phyloP scores from a whole-genome alignment of 2,113 vertebrate species.

The Mixornis gularis region DNA sequence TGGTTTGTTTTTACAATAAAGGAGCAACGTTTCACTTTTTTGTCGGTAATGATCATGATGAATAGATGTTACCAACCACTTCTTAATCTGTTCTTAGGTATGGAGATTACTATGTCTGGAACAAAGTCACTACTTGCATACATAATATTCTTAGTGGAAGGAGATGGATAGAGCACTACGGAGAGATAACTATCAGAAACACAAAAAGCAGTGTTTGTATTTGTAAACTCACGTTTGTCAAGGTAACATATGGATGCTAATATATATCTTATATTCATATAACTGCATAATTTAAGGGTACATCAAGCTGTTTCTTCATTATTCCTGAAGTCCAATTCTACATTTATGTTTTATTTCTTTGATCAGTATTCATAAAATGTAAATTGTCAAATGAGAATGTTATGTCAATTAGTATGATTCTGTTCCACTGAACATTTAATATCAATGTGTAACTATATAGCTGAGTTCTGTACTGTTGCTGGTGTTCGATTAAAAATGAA shows the following conservation, averaged over 20 bases:
- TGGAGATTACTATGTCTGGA: conserved; percentile 96
- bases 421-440: not conserved
- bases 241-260: conserved; percentile 72
- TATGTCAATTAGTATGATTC: not conserved
- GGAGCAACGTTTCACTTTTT: not conserved
- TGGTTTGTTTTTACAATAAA: not conserved
- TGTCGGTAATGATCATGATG: not conserved
- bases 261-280: not conserved
- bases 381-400: not conserved
- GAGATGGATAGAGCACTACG: conserved; percentile 98
- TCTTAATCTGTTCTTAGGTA: conserved; percentile 77
- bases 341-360: not conserved
- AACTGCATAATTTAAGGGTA: not conserved
- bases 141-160: conserved; percentile 98
- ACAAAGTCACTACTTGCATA: conserved; percentile 98
- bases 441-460: not conserved
- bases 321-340: not conserved
- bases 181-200: conserved; percentile 95
- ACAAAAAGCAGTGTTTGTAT: conserved; percentile 89
- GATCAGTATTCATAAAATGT: not conserved
- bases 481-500: not conserved
- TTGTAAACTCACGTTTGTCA: conserved; percentile 97
- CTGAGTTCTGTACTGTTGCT: not conserved
- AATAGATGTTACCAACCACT: not conserved
- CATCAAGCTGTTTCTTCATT: not conserved